Base-by-base conservation (phyloP, 1,140 invertebrate species). In the Bradysia coprophila region DNA sequence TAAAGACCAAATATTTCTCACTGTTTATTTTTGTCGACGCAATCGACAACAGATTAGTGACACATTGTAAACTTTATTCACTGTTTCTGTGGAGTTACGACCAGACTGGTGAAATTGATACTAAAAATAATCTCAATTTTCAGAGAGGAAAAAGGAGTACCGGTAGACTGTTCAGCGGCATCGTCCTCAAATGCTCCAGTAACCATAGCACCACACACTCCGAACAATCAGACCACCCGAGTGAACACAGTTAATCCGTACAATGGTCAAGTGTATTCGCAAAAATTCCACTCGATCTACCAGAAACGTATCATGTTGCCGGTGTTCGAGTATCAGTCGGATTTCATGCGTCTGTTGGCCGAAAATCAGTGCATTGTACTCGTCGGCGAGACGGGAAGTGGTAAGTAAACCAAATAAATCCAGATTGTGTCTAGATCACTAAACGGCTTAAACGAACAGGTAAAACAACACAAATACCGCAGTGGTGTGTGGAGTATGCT, bases 241-340 rank as follows among this genome's bases (percentile, higher is more conserved):
- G 1, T 56, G 56, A 11, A 41, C 58, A 5, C 49, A 0, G 57
- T 78, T 1, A 87, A 88, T 61, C 71, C 76, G 3, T 79, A 76
- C 43, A 85, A 74, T 51, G 68, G 73, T 33, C 63, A 81, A 42
- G 81, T 82, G 9, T 88, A 78, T 52, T 86, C 86, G 2, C 73
- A 76, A 34, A 71, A 78, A 43, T 92, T 88, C 53, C 76, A 86
- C 60, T 84, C 89, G 47, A 66, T 92, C 21, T 78, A 81, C 45
- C 75, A 81, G 45, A 97, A 96, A 54, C 73, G 96, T 37, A 84
- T 88, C 24, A 76, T 78, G 5, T 64, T 99, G 16, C 96, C 96
- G 1, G 95, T 99, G 0, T 98, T 95, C 73, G 95, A 98, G 55
- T 98, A 99, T 61, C 78, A 87, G 50, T 74, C 84, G 4, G 92